Conservation (phyloP, 1,140 invertebrate genomes). For the Macrobrachium rosenbergii region DNA sequence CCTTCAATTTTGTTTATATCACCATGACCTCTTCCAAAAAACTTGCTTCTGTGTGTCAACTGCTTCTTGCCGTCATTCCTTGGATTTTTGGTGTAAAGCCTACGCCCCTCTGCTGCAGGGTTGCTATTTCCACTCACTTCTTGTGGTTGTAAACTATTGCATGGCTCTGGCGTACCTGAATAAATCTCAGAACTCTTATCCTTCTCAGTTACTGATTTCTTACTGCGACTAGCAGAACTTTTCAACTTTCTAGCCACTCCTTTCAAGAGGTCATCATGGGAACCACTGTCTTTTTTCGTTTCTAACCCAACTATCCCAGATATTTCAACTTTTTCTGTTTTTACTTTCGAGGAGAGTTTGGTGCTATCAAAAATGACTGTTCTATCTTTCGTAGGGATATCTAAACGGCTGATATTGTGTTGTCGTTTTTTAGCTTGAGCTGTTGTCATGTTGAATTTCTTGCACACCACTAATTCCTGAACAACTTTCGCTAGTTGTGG, state of each 20-base stretch:
- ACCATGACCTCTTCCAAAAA: neutral
- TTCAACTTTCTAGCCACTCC: no score
- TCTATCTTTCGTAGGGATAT: slow-evolving; percentile 41
- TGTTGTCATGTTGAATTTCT: slow-evolving; percentile 56
- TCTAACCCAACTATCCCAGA: neutral
- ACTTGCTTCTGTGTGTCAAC: neutral
- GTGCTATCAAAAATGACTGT: slow-evolving; percentile 52
- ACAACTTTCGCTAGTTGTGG: slow-evolving; percentile 55
- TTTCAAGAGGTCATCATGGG: neutral
- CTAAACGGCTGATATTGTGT: slow-evolving; percentile 36
- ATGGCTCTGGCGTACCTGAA: no score
- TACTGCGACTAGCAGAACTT: no score
- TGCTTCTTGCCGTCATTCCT: no score
- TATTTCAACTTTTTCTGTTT: neutral
- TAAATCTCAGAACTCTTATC: no score
- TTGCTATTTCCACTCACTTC: no score
- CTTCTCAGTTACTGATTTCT: no score
- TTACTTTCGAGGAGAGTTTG: slow-evolving; percentile 11
- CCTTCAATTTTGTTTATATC: neutral
- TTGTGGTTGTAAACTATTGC: no score
- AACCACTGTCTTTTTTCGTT: neutral
- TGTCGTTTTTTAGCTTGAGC: slow-evolving; percentile 55
- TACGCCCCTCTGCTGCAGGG: no score
- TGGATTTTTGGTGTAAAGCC: no score
- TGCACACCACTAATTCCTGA: slow-evolving; percentile 52